Evolutionary conservation across 2,113 vertebrate genomes (phyloP), one percentile per base, ranked within the genome.

Genomic region (Onychostruthus taczanowskii): DNA sequence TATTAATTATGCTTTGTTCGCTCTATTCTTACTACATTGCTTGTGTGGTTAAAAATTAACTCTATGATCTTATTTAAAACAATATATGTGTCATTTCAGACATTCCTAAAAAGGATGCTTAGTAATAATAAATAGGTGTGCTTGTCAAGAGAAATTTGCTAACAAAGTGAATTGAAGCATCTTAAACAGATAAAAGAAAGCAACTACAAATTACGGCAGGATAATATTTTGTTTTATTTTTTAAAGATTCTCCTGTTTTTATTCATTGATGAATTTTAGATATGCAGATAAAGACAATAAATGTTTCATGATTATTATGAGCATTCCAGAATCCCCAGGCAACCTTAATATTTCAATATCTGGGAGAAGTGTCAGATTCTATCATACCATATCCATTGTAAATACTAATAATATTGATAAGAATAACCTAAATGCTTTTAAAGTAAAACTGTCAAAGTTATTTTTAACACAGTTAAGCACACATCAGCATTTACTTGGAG

Each of bases 41-140:
- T 93, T 93, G n/a, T 52, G 59, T 95, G 58, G 79, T 95, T 97
- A 97, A 97, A 97, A 97, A 97, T 97, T 97, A 97, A 95, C 94
- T 95, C 87, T 87, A 89, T 63, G 94, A 96, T 96, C 90, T 92
- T 96, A 90, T 93, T 95, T 96, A 96, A 97, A 96, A 97, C 97
- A 97, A 97, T 97, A 95, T 69, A 87, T 6, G 7, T 97, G 94
- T 94, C 89, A 97, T 95, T 95, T 93, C 64, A 97, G 91, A 90
- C 84, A 46, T 83, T 88, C 74, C 47, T 79, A 94, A 95, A 96
- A 94, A 93, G 72, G 55, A 70, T 95, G 46, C 73, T 97, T 87
- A 95, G 89, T 92, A 95, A 95, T 91, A 97, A 97, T 84, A 96
- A 96, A 96, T 95, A 84, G 74, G 89, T 87, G 67, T 73, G 59